Evolutionary conservation across 2,888 invertebrate genomes (phyloP).

Genomic region (Ormyrus rosae): DNA sequence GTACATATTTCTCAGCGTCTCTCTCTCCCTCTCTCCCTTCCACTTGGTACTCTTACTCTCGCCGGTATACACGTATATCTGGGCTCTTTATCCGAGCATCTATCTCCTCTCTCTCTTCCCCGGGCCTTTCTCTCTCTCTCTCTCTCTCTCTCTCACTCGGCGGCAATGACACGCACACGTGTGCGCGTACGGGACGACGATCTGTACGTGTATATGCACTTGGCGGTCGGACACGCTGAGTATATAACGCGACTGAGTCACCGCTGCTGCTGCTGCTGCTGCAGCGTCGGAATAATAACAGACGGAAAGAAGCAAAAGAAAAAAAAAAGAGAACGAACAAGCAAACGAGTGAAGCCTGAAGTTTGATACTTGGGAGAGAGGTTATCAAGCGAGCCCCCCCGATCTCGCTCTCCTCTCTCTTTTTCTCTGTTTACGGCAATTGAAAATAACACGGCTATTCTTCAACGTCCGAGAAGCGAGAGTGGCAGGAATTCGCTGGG

Average conservation of each 20-base stretch:
- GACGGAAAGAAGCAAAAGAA: too few relatives aligned
- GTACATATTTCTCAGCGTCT: slow-evolving; percentile 4
- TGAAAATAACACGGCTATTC: slow-evolving; percentile 45
- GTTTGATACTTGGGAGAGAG: slow-evolving; percentile 34
- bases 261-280: too few relatives aligned
- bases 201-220: too few relatives aligned
- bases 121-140: background rate
- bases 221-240: too few relatives aligned
- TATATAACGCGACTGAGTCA: too few relatives aligned
- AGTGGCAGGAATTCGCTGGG: background rate
- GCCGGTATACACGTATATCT: background rate
- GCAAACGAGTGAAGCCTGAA: slow-evolving; percentile 12
- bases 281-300: too few relatives aligned
- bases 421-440: slow-evolving; percentile 31
- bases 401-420: slow-evolving; percentile 9
- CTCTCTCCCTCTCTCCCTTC: background rate
- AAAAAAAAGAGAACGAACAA: background rate
- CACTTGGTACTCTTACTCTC: background rate
- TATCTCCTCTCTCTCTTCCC: background rate
- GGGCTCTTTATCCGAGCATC: slow-evolving; percentile 1
- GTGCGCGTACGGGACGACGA: background rate
- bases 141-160: slow-evolving; percentile 6
- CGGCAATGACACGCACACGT: background rate
- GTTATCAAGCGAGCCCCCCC: slow-evolving; percentile 17
- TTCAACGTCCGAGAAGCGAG: slow-evolving; percentile 23